Conservation (phyloP, 2,888 invertebrate species). For the Ischnura elegans region DNA sequence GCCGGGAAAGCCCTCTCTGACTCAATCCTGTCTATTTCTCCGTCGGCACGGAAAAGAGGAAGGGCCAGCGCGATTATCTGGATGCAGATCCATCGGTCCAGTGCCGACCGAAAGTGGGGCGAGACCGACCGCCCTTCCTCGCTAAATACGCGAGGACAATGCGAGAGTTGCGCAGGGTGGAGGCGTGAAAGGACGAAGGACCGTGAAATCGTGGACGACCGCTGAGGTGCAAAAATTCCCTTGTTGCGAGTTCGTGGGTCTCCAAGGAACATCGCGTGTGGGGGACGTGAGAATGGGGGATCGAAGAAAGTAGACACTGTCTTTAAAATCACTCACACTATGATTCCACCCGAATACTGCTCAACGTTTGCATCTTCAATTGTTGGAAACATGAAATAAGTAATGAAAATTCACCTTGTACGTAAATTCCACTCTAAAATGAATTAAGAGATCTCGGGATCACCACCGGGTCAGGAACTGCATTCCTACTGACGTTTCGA, state of each 20-base stretch:
- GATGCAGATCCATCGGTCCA: conserved; percentile 44
- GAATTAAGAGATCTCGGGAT: too few species aligned
- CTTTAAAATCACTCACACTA: too few species aligned
- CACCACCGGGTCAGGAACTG: too few species aligned
- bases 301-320: too few species aligned
- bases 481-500: too few species aligned
- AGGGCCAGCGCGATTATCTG: conserved; percentile 37
- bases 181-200: neutral
- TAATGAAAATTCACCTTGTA: too few species aligned
- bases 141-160: neutral
- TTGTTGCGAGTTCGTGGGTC: neutral
- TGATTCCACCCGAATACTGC: too few species aligned
- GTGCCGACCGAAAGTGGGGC: neutral
- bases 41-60: neutral
- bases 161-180: neutral
- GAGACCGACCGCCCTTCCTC: neutral
- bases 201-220: neutral
- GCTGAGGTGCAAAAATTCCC: conserved; percentile 4
- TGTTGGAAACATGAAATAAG: too few species aligned
- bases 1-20: neutral
- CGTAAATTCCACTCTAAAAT: too few species aligned
- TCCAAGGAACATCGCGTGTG: neutral
- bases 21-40: conserved; percentile 2
- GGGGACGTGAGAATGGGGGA: neutral
- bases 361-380: too few species aligned